Conservation (phyloP, 2,113 vertebrate genomes). For the Rhinolophus ferrumequinum region DNA sequence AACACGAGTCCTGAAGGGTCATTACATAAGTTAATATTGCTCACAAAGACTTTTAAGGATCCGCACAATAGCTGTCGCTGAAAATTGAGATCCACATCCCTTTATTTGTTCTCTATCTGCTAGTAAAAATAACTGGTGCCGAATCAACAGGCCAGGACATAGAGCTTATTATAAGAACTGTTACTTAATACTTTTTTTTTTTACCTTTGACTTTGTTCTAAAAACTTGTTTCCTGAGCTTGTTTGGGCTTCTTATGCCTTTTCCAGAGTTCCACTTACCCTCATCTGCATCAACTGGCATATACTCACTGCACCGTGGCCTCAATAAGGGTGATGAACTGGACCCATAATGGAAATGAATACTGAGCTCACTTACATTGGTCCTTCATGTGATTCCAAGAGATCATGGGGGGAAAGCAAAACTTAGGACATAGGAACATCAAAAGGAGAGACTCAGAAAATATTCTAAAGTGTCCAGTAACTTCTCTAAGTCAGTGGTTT, state of each 20-base stretch:
- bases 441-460: conserved; percentile 8
- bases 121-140: neutral
- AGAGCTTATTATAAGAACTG: neutral
- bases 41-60: neutral
- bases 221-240: conserved; percentile 9
- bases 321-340: neutral
- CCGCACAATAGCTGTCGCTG: neutral
- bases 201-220: neutral
- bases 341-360: neutral
- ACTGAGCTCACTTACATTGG: neutral
- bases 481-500: neutral
- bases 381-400: neutral
- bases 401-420: neutral
- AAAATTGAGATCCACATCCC: neutral
- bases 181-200: neutral
- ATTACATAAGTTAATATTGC: neutral
- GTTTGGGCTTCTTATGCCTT: neutral
- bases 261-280: neutral
- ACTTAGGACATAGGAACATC: neutral
- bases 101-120: conserved; percentile 13
- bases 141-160: neutral
- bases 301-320: neutral
- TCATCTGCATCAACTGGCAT: neutral
- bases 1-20: neutral
- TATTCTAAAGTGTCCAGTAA: neutral